These are phyloP conservation scores for Nematopogon swammerdamellus DNA, from an alignment of 2,888 invertebrate species.

Conservation along the genomic window DNA sequence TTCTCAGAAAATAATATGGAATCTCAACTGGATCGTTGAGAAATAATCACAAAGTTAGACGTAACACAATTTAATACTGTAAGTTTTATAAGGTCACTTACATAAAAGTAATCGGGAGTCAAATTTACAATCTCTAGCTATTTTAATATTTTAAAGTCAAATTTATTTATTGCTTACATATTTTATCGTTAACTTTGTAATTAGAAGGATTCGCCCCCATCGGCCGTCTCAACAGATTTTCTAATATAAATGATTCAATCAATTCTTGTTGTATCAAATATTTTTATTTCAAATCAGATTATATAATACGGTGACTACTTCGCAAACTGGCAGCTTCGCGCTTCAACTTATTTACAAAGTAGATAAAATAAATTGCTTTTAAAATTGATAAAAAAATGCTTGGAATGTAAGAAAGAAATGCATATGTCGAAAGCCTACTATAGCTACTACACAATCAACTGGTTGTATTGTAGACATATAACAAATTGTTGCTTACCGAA, in stretches of 20 bases:
- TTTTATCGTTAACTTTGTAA: background rate
- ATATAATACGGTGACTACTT: conserved; percentile 24
- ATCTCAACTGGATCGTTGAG: background rate
- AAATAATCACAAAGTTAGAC: background rate
- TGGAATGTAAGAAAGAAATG: background rate
- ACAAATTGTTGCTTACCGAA: background rate
- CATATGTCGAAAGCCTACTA: background rate
- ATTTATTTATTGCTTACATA: background rate
- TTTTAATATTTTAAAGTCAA: background rate
- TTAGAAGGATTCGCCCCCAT: background rate
- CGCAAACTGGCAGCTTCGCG: conserved; percentile 35
- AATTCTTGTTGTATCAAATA: background rate
- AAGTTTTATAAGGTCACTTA: background rate
- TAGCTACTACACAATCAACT: background rate
- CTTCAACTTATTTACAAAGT: conserved; percentile 37
- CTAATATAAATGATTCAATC: background rate
- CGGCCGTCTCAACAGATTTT: too few species aligned
- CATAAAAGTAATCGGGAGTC: background rate
- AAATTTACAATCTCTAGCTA: background rate
- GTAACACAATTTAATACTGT: conserved; percentile 1
- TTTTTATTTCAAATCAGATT: background rate
- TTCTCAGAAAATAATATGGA: too few species aligned
- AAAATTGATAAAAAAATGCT: background rate
- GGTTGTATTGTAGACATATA: background rate
- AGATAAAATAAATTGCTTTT: background rate